These are phyloP conservation scores for Tachysurus vachellii DNA, from an alignment of 2,113 vertebrate genomes.

Conservation along the genomic window DNA sequence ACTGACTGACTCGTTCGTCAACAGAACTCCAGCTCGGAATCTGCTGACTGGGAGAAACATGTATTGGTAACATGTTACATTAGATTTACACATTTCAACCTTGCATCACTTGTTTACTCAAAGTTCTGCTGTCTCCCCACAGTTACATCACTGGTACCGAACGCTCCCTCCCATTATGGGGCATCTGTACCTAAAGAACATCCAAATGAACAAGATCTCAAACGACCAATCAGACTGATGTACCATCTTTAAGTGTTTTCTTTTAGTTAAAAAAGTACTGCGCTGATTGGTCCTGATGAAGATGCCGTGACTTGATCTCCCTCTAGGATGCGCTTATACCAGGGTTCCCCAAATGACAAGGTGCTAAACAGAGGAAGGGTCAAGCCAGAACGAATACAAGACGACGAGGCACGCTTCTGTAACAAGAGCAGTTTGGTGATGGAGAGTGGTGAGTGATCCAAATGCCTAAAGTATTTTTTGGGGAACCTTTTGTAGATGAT, in stretches of 20 bases:
- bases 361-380: conserved; percentile 11
- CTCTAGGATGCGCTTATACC: conserved; percentile 19
- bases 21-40: neutral
- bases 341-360: neutral
- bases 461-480: neutral
- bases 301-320: neutral
- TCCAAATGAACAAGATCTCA: neutral
- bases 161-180: neutral
- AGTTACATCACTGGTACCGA: conserved; percentile 63
- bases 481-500: neutral
- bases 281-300: conserved; percentile 35
- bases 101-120: conserved; percentile 75
- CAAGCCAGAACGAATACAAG: neutral
- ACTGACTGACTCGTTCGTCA: neutral
- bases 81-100: conserved; percentile 65
- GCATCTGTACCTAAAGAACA: conserved; percentile 36
- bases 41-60: conserved; percentile 36
- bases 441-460: neutral
- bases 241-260: neutral
- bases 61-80: conserved; percentile 63
- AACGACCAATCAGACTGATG: conserved; percentile 23
- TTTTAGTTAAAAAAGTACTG: neutral
- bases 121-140: conserved; percentile 5
- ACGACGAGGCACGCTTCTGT: neutral
- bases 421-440: neutral